phyloP scores from a whole-genome alignment of 2,888 invertebrate species.

The Yponomeuta sedellus region DNA sequence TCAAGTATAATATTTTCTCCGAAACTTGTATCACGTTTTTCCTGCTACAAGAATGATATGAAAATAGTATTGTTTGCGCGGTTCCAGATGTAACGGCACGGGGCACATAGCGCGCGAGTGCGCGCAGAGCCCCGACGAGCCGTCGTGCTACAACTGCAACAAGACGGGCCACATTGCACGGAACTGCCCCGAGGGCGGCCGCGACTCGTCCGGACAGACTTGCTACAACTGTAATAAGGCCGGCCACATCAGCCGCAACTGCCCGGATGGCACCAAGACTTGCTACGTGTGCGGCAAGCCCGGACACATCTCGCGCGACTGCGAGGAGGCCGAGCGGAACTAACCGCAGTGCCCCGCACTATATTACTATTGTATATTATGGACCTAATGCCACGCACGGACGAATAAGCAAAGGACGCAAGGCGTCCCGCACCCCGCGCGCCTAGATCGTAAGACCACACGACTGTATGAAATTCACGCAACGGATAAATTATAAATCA shows the following conservation, averaged over 20 bases:
- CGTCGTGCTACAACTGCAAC: conserved; percentile 97
- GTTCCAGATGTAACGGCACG: conserved; percentile 89
- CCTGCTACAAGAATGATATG: no score
- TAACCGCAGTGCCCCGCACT: conserved; percentile 47
- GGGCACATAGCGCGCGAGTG: conserved; percentile 97
- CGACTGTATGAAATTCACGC: conserved; percentile 58
- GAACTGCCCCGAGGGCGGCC: conserved; percentile 86
- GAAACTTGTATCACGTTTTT: no score
- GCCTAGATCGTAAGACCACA: conserved; percentile 59
- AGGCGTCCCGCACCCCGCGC: conserved; percentile 41
- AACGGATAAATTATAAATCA: conserved; percentile 60
- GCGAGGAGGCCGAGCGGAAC: conserved; percentile 86
- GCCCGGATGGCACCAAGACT: conserved; percentile 90
- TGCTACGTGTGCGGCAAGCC: conserved; percentile 96
- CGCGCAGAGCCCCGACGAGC: conserved; percentile 86
- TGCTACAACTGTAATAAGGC: conserved; percentile 97
- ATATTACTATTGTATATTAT: conserved; percentile 65
- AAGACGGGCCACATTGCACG: conserved; percentile 95
- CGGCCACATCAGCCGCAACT: conserved; percentile 92
- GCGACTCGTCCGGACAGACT: conserved; percentile 80
- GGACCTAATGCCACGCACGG: conserved; percentile 64
- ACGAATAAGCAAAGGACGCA: conserved; percentile 72
- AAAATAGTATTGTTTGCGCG: no score
- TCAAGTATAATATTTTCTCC: no score
- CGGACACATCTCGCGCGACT: conserved; percentile 93